These are phyloP conservation scores for Heterotilapia buettikoferi DNA, from an alignment of 2,113 vertebrate genomes.

Conservation along the genomic window DNA sequence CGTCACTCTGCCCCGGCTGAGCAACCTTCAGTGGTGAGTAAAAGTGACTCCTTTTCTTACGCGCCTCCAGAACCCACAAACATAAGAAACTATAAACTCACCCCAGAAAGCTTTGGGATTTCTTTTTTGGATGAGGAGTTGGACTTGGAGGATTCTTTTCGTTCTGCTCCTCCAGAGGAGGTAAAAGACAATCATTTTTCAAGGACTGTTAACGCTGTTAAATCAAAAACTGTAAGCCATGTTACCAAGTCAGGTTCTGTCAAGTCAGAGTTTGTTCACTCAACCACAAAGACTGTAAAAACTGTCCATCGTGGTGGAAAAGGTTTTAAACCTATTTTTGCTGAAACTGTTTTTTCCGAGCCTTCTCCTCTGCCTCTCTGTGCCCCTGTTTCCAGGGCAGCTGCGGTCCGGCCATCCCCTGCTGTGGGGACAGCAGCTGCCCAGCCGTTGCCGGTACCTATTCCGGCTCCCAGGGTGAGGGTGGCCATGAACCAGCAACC, in stretches of 20 bases:
- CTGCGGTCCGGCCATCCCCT: neutral
- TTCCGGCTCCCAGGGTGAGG: neutral
- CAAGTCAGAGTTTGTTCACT: neutral
- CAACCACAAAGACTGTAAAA: neutral
- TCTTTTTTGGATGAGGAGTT: neutral
- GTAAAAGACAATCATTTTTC: neutral
- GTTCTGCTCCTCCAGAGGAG: neutral
- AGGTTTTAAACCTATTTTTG: neutral
- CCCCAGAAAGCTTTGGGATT: neutral
- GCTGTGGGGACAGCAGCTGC: neutral
- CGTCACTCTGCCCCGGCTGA: neutral
- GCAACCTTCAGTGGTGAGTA: neutral
- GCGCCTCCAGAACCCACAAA: neutral
- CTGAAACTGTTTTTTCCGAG: neutral
- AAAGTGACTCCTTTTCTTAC: neutral
- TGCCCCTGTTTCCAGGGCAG: neutral
- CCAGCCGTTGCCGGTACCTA: rapidly evolving
- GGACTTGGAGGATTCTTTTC: neutral
- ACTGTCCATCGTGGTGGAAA: neutral
- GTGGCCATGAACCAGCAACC: neutral
- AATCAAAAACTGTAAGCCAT: neutral
- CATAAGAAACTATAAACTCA: neutral
- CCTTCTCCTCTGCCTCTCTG: neutral
- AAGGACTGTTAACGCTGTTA: neutral
- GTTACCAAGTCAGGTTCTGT: neutral